Conservation (phyloP, 2,113 vertebrate species). For the Melanotaenia duboulayi region DNA sequence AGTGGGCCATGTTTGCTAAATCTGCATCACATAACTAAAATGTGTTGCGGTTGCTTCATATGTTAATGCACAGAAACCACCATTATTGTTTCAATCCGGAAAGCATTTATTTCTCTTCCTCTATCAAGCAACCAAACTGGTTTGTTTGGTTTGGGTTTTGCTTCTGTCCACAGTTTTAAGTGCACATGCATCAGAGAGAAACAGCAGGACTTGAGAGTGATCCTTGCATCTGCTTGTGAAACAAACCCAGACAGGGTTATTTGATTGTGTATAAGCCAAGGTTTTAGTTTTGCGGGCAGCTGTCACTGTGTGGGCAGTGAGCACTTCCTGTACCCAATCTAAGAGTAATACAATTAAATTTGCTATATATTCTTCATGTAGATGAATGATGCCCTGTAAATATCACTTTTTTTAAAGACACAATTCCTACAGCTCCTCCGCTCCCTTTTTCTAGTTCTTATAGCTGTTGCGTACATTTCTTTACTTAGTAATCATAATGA, state of each 20-base stretch:
- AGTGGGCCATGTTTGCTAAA: not conserved
- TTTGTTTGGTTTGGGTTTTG: constrained; percentile 67
- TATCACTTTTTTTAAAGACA: no score
- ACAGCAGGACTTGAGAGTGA: constrained; percentile 56
- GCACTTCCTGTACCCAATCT: constrained; percentile 32
- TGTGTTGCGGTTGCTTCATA: not conserved
- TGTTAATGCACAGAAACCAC: not conserved
- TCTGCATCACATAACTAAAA: not conserved
- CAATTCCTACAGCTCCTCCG: no score
- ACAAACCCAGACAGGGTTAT: constrained; percentile 61
- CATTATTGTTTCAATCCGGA: not conserved
- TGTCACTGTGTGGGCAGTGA: constrained; percentile 46
- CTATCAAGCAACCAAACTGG: constrained; percentile 31
- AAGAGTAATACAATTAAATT: constrained; percentile 18
- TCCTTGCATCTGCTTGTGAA: constrained; percentile 67
- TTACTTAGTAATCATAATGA: not conserved
- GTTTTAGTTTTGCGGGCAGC: constrained; percentile 45
- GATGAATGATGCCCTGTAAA: not conserved
- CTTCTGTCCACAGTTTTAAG: constrained; percentile 44
- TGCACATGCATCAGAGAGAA: constrained; percentile 30
- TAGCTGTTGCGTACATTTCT: no score
- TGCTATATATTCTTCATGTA: constrained; percentile 4
- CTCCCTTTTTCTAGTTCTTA: no score
- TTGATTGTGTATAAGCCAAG: constrained; percentile 52
- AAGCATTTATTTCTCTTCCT: constrained; percentile 22